Evolutionary conservation across 1,140 invertebrate species (phyloP).

Genomic region (Araneus ventricosus): DNA sequence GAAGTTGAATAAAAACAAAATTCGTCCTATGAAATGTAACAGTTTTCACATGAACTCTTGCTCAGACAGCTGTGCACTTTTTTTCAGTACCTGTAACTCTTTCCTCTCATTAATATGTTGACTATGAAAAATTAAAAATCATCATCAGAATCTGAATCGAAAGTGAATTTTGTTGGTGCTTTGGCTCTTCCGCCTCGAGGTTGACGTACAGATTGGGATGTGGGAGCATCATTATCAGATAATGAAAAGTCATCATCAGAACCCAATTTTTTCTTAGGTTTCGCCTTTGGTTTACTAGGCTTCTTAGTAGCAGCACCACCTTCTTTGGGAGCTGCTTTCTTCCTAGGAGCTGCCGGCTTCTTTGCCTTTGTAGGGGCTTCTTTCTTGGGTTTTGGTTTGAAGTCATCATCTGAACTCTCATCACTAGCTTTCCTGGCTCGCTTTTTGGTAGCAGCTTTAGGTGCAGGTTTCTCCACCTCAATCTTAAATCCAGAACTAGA

Average conservation of each 20-base stretch:
- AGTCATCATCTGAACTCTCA: constrained; percentile 77
- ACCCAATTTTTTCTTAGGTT: constrained; percentile 75
- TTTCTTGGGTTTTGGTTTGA: constrained; percentile 74
- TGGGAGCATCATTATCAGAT: neutral
- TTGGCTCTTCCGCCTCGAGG: constrained; percentile 58
- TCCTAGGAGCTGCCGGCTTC: constrained; percentile 78
- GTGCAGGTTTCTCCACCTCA: constrained; percentile 76
- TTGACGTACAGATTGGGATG: neutral
- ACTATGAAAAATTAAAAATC: neutral
- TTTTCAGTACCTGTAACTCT: neutral
- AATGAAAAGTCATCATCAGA: constrained; percentile 75
- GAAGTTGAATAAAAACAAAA: neutral
- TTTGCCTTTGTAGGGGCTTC: constrained; percentile 27
- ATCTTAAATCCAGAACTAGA: constrained; percentile 70
- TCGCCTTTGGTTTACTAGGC: constrained; percentile 77
- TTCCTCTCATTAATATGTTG: neutral
- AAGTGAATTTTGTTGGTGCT: constrained; percentile 72
- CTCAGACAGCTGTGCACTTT: neutral
- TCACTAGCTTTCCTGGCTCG: constrained; percentile 74
- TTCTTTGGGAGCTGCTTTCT: constrained; percentile 77
- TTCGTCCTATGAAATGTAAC: neutral
- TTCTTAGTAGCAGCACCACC: constrained; percentile 76
- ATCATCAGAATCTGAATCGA: constrained; percentile 74
- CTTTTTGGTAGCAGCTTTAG: constrained; percentile 76
- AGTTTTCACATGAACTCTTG: too few relatives aligned